Evolutionary conservation across 1,140 invertebrate genomes (phyloP).

Genomic region (Bombus pascuorum): DNA sequence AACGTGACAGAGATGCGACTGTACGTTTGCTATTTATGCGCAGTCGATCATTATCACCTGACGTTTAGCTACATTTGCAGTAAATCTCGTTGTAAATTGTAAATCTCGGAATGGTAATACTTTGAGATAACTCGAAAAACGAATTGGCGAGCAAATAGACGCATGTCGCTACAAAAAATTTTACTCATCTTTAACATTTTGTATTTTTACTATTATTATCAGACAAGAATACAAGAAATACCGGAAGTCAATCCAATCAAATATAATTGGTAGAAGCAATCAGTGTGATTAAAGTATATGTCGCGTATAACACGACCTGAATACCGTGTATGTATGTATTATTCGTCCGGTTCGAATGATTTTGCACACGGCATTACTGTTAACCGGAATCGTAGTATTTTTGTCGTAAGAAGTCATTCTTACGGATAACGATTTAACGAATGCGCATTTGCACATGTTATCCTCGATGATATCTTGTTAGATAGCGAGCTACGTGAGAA

Average conservation of each 20-base stretch:
- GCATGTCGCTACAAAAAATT: background rate
- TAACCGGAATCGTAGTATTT: too few relatives aligned
- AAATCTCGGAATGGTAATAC: too few relatives aligned
- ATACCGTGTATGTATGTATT: background rate
- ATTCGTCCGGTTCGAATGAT: background rate
- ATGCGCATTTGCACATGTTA: conserved; percentile 57
- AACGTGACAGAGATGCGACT: too few relatives aligned
- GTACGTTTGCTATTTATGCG: background rate
- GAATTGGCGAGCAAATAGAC: background rate
- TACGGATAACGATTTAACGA: conserved; percentile 7
- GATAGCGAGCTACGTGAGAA: conserved; percentile 22
- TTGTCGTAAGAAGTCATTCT: background rate
- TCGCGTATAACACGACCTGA: background rate
- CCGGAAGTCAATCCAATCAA: too few relatives aligned
- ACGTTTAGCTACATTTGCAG: too few relatives aligned
- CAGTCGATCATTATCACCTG: background rate
- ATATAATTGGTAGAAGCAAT: background rate
- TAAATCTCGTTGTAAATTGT: too few relatives aligned
- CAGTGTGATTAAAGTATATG: background rate
- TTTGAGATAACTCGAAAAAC: too few relatives aligned
- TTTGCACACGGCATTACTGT: conserved; percentile 57
- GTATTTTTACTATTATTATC: background rate
- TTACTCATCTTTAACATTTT: background rate
- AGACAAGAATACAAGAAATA: too few relatives aligned
- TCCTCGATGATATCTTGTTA: conserved; percentile 52